Base-by-base conservation (phyloP, 2,113 vertebrate species). In the Lophius piscatorius region DNA sequence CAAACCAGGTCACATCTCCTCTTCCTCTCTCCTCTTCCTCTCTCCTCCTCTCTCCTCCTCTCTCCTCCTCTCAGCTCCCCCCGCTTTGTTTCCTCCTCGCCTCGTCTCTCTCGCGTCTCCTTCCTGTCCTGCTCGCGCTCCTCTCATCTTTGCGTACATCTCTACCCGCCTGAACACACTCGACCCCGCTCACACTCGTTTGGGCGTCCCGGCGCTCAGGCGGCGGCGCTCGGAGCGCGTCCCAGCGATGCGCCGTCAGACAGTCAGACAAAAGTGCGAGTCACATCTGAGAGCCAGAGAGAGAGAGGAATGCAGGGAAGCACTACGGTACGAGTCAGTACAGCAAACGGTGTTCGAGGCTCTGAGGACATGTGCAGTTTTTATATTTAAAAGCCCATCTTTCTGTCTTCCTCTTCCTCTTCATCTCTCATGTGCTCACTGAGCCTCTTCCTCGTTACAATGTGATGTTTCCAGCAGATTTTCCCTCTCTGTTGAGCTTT, bases 401-500 rank as follows among this genome's bases (percentile, higher is more conserved):
- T 31, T 78, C 36, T 57, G 29, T 81, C 66, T 79, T 35, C 62
- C 58, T 63, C 67, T 59, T 62, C 49, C 47, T 48, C 21, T 55
- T 31, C 20, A 29, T 61, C 39, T 49, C 44, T 16, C 36, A 36
- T 51, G 48, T 24, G 23, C 59, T 80, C 59, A 9, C 48, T 3
- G 4, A 56, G 73, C 49, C 72, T 85, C 83, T 71, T 85, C 61
- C 62, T 82, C 69, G 74, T 91, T 89, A 85, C 65, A 49, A 51
- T 81, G 83, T 79, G 69, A 90, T 86, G 84, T 87, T 81, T 87
- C 78, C 57, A 75, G 62, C 48, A 81, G 68, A 63, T 63, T 79
- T 80, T 58, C 39, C 54, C 63, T 76, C 71, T 36, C 68, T 45
- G 56, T 16, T 33, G 31, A 74, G 67, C 78, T 82, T 79, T 85